These are phyloP conservation scores for Nesidiocoris tenuis DNA, from an alignment of 2,888 invertebrate species.

Conservation along the genomic window DNA sequence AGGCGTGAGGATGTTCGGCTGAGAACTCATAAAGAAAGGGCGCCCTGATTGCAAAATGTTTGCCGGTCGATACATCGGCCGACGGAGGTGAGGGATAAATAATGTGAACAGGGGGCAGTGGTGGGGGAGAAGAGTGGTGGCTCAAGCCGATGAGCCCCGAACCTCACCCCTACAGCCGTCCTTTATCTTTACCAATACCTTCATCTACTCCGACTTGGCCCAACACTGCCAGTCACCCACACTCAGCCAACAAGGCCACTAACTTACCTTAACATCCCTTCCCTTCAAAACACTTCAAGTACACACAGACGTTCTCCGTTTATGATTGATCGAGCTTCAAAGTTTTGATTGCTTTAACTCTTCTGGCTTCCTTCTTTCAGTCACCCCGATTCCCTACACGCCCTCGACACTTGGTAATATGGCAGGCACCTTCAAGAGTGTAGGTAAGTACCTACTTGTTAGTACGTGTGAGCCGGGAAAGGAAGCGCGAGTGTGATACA, in stretches of 20 bases:
- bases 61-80: constrained; percentile 21
- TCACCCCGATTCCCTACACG: background rate
- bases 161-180: constrained; percentile 2
- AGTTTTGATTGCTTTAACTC: constrained; percentile 38
- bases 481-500: background rate
- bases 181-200: constrained; percentile 1
- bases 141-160: background rate
- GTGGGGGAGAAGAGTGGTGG: background rate
- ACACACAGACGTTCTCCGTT: constrained; percentile 15
- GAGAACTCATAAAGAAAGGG: constrained; percentile 34
- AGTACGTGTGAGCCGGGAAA: background rate
- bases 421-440: background rate
- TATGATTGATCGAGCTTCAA: constrained; percentile 36
- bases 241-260: background rate
- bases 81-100: background rate
- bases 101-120: background rate
- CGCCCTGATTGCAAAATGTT: constrained; percentile 38
- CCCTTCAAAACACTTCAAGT: constrained; percentile 13
- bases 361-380: constrained; percentile 23
- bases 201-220: background rate
- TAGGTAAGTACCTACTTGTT: no score
- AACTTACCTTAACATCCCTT: background rate
- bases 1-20: background rate
- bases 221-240: background rate
- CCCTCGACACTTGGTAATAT: background rate